Evolutionary conservation across 2,113 vertebrate species (phyloP).

Genomic region (Daboia siamensis): DNA sequence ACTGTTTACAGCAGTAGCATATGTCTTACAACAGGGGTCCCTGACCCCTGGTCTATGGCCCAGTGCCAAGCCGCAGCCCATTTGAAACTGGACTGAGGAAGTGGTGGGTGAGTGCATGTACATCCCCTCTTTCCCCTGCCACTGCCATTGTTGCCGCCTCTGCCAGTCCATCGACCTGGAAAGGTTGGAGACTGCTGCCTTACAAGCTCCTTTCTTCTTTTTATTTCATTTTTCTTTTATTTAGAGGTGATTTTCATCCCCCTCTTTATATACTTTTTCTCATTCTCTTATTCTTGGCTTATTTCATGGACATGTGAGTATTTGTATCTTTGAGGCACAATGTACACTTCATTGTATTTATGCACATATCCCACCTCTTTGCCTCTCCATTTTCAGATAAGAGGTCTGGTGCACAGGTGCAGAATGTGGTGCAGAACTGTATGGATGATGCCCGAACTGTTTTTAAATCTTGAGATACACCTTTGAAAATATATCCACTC

Average conservation of each 20-base stretch:
- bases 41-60: not conserved
- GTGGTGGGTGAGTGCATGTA: not conserved
- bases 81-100: not conserved
- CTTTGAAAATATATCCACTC: not conserved
- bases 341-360: not conserved
- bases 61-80: not conserved
- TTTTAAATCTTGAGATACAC: not conserved
- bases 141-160: not conserved
- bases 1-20: not conserved
- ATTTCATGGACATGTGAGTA: not conserved
- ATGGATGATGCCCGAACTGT: not conserved
- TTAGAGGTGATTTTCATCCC: not conserved
- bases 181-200: not conserved
- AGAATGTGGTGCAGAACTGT: not conserved
- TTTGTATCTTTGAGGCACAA: not conserved
- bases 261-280: not conserved
- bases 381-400: not conserved
- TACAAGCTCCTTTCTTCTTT: not conserved
- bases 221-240: fast-evolving
- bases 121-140: not conserved
- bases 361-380: not conserved
- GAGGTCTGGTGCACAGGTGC: not conserved
- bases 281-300: not conserved
- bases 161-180: not conserved
- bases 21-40: not conserved